Percentiles rank a stretch among this genome's conserved stretches.
Conservation (phyloP, 2,797 vertebrate genomes). For the Microcaecilia unicolor region DNA sequence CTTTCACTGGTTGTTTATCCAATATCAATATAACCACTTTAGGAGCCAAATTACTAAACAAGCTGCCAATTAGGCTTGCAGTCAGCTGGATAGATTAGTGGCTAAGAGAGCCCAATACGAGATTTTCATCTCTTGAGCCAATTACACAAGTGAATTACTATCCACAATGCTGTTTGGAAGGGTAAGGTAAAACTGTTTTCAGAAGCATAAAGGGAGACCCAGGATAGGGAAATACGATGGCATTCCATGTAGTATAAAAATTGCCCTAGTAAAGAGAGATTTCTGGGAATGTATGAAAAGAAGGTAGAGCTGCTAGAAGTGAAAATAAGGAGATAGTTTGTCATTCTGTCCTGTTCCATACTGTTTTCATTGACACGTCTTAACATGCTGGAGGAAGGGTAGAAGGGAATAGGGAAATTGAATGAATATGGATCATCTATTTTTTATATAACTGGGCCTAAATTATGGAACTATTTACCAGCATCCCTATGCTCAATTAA, state of each 20-base stretch:
- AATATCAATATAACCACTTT: constrained; percentile 71
- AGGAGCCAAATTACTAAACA: constrained; percentile 78
- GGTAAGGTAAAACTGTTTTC: constrained; percentile 37
- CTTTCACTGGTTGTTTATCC: constrained; percentile 61
- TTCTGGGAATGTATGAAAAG: constrained; percentile 49
- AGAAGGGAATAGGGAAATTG: no score
- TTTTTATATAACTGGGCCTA: no score
- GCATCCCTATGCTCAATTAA: no score
- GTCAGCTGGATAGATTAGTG: constrained; percentile 76
- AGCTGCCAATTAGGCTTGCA: constrained; percentile 74
- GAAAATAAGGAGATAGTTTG: no score
- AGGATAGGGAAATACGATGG: no score
- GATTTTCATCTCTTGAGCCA: constrained; percentile 76
- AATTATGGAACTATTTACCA: no score
- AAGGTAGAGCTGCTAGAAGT: constrained; percentile 40
- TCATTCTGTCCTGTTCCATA: constrained; percentile 19
- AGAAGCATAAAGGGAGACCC: constrained; percentile 39
- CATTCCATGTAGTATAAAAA: no score
- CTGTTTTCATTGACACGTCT: constrained; percentile 22
- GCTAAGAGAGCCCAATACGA: constrained; percentile 59
- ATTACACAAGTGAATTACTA: constrained; percentile 69
- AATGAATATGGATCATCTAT: no score
- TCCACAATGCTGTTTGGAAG: constrained; percentile 48
- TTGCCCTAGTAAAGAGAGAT: constrained; percentile 30
- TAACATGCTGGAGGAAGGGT: no score